Base-by-base conservation (phyloP, 1,140 invertebrate genomes). In the Eciton burchellii region DNA sequence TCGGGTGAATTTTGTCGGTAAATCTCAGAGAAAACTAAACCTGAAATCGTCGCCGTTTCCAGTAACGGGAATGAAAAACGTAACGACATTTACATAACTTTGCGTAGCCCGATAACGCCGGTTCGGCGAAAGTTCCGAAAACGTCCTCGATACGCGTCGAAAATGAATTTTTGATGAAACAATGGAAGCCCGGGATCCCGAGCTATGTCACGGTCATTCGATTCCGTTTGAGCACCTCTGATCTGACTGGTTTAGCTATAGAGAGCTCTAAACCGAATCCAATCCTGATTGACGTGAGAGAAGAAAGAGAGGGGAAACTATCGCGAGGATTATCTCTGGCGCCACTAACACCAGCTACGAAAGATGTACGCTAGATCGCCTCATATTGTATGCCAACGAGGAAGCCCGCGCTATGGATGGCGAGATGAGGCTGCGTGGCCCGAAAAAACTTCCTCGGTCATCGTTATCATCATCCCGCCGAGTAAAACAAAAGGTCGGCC, bases 241-340 rank as follows among this genome's bases (percentile, higher is more conserved):
- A 88, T 86, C 87, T 83, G 73, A 84, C 82, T 73, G 88, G 83
- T 89, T 89, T 85, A 89, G 86, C 89, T 90, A 92, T 89, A 90
- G 91, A 91, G 90, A 90, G 84, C 87, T 92, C 88, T 91, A 92
- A 91, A 91, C 91, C 86, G 90, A 92, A 88, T 90, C 89, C 91
- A 93, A 93, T 93, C 92, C 92, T 93, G 92, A 93, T 92, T 93
- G 92, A 93, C 92, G 89, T 90, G 86, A 63, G 63, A 68, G 84
- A 89, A 89, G 91, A 89, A 89, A 88, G 87, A 88, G 87, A 88
- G 86, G 89, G 91, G 90, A 88, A 91, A 90, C 90, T 92, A 92
- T 90, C 87, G 85, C 84, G 65, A 81, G 92, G 92, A 93, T 92
- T 93, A 93, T 93, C 91, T 90, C 81, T 89, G 91, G 92, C 91